Base-by-base conservation (phyloP, 2,113 vertebrate species). In the Glaucomys volans region DNA sequence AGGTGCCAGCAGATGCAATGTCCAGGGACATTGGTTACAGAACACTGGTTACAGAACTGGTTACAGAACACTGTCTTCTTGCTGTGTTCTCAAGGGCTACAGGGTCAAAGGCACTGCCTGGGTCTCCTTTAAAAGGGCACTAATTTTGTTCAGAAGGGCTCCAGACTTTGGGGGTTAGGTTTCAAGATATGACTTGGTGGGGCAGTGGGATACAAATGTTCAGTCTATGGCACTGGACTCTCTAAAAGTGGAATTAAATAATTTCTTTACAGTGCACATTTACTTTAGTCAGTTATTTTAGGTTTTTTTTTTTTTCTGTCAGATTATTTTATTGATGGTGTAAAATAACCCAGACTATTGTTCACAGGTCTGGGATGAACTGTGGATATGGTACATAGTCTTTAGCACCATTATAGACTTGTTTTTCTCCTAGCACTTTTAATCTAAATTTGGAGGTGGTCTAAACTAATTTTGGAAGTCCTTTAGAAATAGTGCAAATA, bases 401-500 rank as follows among this genome's bases (percentile, higher is more conserved):
- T 17, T n/a, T 90, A 5, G 64, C 52, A 75, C 47, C 92, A 22
- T 57, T 85, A 52, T 32, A 81, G 57, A 4, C 32, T 94, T 76
- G 18, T 71, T 8, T 32, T 35, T 90, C 28, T 77, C 40, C 24
- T 54, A 76, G 20, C 26, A 77, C 18, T 44, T 81, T 90, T 83
- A 83, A 79, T 52, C 44, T 82, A 64, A 71, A 47, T 75, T 86
- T 81, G 7, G 11, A 92, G 32, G 30, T 30, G 20, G 13, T 95
- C 69, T 69, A 52, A 87, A 54, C 32, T 87, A 74, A 82, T 87
- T 69, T 83, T 47, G 57, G 64, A 87, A 52, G 8, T 72, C 4
- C 42, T 93, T 93, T 80, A 83, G 72, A 64, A 95, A 47, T 47
- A 47, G 44, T 8, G n/a, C n/a, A n/a, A n/a, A n/a, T n/a, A n/a